Conservation (phyloP, 2,888 invertebrate genomes). For the Mesorhabditis sp. region DNA sequence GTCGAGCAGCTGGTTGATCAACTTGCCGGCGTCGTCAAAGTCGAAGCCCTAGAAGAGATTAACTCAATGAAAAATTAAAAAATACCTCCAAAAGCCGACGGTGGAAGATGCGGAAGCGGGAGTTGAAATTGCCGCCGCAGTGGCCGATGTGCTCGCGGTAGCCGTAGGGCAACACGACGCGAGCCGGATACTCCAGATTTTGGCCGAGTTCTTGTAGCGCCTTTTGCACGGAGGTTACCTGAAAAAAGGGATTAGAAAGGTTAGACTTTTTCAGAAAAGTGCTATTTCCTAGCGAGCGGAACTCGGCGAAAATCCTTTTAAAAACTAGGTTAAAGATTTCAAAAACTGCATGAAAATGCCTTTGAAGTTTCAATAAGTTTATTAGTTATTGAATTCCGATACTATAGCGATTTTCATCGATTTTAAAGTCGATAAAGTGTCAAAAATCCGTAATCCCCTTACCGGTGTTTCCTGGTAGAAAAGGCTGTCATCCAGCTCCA, state of each 20-base stretch:
- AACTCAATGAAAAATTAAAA: too few relatives aligned
- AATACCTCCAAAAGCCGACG: neutral
- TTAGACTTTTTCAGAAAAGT: neutral
- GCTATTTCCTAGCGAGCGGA: too few relatives aligned
- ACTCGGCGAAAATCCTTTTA: too few relatives aligned
- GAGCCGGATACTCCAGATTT: too few relatives aligned
- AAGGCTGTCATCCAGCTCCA: neutral
- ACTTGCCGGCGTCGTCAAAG: neutral
- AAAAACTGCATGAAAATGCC: too few relatives aligned
- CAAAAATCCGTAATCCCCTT: neutral
- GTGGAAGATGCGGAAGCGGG: neutral
- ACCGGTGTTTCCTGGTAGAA: neutral
- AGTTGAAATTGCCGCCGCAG: neutral
- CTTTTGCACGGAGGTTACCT: neutral
- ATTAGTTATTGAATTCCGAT: too few relatives aligned
- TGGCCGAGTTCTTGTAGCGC: too few relatives aligned
- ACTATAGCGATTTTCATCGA: neutral
- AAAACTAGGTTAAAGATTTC: too few relatives aligned
- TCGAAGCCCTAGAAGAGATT: neutral
- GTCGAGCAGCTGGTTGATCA: neutral
- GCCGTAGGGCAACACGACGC: too few relatives aligned
- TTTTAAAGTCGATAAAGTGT: neutral
- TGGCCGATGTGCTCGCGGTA: too few relatives aligned
- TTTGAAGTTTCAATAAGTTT: too few relatives aligned
- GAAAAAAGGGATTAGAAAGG: neutral